Evolutionary conservation across 2,113 vertebrate genomes (phyloP).

Genomic region (Elephantulus edwardii): DNA sequence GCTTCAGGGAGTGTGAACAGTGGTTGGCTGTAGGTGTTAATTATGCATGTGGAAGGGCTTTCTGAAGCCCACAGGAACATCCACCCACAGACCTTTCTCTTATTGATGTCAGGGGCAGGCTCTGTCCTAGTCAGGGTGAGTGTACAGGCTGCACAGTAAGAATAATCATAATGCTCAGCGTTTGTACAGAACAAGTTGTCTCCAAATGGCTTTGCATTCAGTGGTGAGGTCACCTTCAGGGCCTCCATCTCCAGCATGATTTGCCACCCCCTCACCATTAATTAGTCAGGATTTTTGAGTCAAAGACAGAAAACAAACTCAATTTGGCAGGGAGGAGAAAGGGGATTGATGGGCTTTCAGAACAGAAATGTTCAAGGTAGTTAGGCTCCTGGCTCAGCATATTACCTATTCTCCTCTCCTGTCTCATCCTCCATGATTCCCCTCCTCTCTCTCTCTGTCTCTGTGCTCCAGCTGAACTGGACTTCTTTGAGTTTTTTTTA

Average conservation of each 20-base stretch:
- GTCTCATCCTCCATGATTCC: background rate
- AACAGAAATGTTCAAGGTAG: conserved; percentile 5
- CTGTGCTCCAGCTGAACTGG: background rate
- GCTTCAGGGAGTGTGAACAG: background rate
- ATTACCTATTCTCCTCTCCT: background rate
- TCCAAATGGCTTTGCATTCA: conserved; percentile 60
- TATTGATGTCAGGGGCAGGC: conserved; percentile 49
- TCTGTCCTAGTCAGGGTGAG: conserved; percentile 46
- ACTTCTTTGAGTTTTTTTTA: background rate
- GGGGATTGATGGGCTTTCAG: background rate
- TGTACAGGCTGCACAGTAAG: conserved; percentile 15
- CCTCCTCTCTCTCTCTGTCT: background rate
- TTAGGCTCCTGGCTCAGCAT: background rate
- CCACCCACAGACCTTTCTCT: conserved; percentile 62
- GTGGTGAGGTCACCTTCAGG: conserved; percentile 39
- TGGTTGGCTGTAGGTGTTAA: conserved; percentile 2
- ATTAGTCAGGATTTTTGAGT: conserved; percentile 56
- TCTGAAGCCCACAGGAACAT: conserved; percentile 58
- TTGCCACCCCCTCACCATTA: conserved; percentile 52
- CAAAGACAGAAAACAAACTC: conserved; percentile 54
- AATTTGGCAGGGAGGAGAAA: conserved; percentile 9
- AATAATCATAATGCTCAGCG: conserved; percentile 51
- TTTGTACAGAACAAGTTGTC: conserved; percentile 71
- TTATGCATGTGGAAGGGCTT: conserved; percentile 56
- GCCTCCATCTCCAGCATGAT: conserved; percentile 38